Conservation (phyloP, 92 coral and sea anemone species). For the Galaxea fascicularis region DNA sequence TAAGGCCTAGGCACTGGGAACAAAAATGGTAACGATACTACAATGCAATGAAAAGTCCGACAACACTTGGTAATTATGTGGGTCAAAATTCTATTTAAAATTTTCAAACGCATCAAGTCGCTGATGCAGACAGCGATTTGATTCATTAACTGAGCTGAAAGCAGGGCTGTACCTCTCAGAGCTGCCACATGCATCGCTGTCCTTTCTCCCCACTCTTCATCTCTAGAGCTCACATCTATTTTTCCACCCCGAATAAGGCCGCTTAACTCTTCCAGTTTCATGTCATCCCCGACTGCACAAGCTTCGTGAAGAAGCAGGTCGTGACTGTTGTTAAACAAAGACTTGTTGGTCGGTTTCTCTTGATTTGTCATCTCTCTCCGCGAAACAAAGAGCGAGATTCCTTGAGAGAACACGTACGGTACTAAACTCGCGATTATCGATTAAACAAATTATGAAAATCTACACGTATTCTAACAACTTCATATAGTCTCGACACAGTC, state of each 20-base stretch:
- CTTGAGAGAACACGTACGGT: not conserved
- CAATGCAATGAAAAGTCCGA: too few species aligned
- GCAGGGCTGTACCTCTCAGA: conserved; percentile 64
- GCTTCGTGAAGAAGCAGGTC: conserved; percentile 86
- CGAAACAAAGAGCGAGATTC: not conserved
- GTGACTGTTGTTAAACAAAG: conserved; percentile 51
- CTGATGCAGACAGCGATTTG: too few species aligned
- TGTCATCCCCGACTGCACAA: conserved; percentile 79
- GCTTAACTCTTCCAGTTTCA: conserved; percentile 85
- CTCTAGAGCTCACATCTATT: conserved; percentile 78
- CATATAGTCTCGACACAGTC: too few species aligned
- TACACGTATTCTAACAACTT: not conserved
- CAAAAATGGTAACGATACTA: too few species aligned
- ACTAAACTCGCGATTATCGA: not conserved
- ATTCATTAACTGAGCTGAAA: not conserved
- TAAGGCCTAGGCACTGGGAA: too few species aligned
- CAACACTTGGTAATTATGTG: too few species aligned
- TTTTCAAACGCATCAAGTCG: too few species aligned
- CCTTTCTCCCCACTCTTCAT: conserved; percentile 90
- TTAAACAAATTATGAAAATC: conserved; percentile 18
- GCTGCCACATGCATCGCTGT: conserved; percentile 92
- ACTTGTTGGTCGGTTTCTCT: conserved; percentile 18
- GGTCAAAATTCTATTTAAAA: too few species aligned
- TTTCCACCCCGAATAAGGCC: conserved; percentile 79
- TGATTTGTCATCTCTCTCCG: conserved; percentile 19